These are phyloP conservation scores for Abrostola triplasia DNA, from an alignment of 2,888 invertebrate genomes.

Conservation along the genomic window DNA sequence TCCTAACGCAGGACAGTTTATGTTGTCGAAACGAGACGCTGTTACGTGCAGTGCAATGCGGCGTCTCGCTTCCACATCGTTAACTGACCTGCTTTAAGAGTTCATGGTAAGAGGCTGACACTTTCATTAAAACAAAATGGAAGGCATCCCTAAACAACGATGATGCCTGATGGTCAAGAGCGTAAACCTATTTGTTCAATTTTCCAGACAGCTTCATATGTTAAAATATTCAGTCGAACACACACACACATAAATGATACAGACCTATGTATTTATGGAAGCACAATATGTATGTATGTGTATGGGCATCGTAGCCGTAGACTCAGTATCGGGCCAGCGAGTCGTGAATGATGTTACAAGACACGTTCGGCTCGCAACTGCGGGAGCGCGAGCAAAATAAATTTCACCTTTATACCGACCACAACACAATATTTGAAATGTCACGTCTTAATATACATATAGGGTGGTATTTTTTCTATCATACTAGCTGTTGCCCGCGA, in stretches of 20 bases:
- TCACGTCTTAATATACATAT: constrained; percentile 58
- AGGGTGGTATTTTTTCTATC: constrained; percentile 47
- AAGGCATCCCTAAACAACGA: too few relatives aligned
- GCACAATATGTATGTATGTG: not conserved
- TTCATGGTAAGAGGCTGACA: too few relatives aligned
- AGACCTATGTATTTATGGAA: constrained; percentile 15
- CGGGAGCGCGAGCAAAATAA: constrained; percentile 69
- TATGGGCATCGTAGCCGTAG: not conserved
- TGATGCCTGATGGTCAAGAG: too few relatives aligned
- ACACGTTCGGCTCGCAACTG: constrained; percentile 68
- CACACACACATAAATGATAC: constrained; percentile 19
- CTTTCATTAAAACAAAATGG: too few relatives aligned
- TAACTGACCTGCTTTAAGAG: too few relatives aligned
- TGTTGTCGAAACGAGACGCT: too few relatives aligned
- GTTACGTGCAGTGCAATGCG: too few relatives aligned
- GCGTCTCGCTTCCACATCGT: too few relatives aligned
- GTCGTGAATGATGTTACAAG: constrained; percentile 64
- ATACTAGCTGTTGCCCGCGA: too few relatives aligned
- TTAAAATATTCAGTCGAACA: not conserved
- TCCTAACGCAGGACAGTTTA: too few relatives aligned
- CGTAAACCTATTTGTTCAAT: too few relatives aligned
- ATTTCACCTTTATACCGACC: constrained; percentile 64
- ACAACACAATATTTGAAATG: constrained; percentile 74
- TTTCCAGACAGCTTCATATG: too few relatives aligned
- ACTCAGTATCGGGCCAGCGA: constrained; percentile 45